These are phyloP conservation scores for Cheilosia pagana DNA, from an alignment of 2,888 invertebrate genomes.

Conservation along the genomic window DNA sequence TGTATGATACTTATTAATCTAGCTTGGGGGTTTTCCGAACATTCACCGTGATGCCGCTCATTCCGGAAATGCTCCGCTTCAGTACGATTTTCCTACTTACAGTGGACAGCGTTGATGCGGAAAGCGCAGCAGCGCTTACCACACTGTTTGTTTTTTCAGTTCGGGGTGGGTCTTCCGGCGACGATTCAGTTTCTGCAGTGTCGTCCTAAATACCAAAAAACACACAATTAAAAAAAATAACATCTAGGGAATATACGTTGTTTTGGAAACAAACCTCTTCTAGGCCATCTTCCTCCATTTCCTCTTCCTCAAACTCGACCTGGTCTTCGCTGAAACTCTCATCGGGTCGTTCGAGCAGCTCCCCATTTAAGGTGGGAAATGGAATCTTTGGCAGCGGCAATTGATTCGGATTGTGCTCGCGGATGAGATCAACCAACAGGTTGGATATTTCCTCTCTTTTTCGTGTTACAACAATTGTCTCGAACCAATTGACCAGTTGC, in stretches of 20 bases:
- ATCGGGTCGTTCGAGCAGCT: conserved; percentile 85
- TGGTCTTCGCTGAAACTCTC: conserved; percentile 85
- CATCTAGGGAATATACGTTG: not conserved
- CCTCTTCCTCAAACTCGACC: conserved; percentile 85
- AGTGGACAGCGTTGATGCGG: conserved; percentile 76
- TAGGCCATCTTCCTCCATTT: conserved; percentile 84
- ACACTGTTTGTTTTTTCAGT: conserved; percentile 54
- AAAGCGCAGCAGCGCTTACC: conserved; percentile 60
- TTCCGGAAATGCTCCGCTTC: conserved; percentile 77
- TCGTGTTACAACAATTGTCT: conserved; percentile 90
- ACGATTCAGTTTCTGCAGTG: conserved; percentile 71
- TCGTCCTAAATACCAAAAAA: conserved; percentile 79
- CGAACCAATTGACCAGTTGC: conserved; percentile 93
- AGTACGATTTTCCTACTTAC: conserved; percentile 79
- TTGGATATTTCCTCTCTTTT: conserved; percentile 94
- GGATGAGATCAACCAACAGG: conserved; percentile 90
- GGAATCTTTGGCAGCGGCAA: conserved; percentile 88
- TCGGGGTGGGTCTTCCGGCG: conserved; percentile 50
- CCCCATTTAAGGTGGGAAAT: conserved; percentile 91
- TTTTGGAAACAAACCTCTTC: conserved; percentile 78
- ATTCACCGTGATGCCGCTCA: conserved; percentile 49
- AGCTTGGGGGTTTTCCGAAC: conserved; percentile 69
- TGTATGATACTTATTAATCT: conserved; percentile 49
- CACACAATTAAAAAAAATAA: not conserved
- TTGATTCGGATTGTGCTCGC: conserved; percentile 85